Conservation (phyloP, 1,140 invertebrate species). For the Drosophila kanapiae region DNA sequence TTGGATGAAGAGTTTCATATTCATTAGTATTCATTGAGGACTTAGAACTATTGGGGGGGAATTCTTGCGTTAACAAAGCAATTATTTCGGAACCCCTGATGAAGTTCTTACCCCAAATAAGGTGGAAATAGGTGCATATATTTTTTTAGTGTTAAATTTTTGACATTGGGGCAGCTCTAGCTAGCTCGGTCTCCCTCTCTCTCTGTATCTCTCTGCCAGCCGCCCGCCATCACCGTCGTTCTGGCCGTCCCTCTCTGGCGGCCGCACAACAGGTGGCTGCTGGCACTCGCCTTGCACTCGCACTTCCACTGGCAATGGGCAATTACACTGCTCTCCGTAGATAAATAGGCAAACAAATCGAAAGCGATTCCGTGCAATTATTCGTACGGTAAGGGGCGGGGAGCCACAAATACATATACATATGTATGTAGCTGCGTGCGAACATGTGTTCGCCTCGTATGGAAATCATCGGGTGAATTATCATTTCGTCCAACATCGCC, state of each 20-base stretch:
- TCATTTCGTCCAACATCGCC: constrained; percentile 22
- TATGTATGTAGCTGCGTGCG: not conserved
- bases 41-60: no score
- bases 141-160: not conserved
- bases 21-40: no score
- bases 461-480: constrained; percentile 28
- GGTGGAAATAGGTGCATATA: not conserved
- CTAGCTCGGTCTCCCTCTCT: not conserved
- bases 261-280: constrained; percentile 48
- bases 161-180: constrained; percentile 34
- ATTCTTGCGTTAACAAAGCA: no score
- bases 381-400: not conserved
- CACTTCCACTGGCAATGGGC: constrained; percentile 8
- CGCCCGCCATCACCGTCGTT: not conserved
- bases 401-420: not conserved
- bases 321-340: constrained; percentile 32
- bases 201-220: not conserved
- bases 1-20: no score
- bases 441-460: constrained; percentile 9
- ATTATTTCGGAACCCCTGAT: no score
- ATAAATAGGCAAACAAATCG: constrained; percentile 38
- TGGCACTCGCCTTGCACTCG: constrained; percentile 10
- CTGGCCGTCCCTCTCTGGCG: not conserved
- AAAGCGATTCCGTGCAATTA: constrained; percentile 31
- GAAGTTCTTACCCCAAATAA: not conserved